Conservation (phyloP, 2,113 vertebrate genomes). For the Oryzias curvinotus region DNA sequence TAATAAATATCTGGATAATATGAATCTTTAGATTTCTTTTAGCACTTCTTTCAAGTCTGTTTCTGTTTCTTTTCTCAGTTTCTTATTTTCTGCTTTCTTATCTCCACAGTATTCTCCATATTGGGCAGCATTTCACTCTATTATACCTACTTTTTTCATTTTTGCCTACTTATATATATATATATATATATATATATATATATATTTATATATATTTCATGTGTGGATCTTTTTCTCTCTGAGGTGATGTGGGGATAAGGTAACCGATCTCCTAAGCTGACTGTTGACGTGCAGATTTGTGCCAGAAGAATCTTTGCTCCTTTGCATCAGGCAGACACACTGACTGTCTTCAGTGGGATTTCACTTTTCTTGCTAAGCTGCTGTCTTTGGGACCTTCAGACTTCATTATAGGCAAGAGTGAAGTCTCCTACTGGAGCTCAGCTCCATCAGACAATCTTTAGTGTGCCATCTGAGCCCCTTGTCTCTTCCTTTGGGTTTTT, state of each 20-base stretch:
- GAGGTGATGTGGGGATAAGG: background rate
- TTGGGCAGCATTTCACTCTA: background rate
- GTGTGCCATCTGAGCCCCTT: conserved; percentile 32
- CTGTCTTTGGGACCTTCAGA: conserved; percentile 31
- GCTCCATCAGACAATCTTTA: conserved; percentile 36
- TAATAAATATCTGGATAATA: no score
- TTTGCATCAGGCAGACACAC: conserved; percentile 1
- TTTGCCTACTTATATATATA: background rate
- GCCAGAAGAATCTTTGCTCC: conserved; percentile 11
- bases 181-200: no score
- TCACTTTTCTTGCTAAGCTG: conserved; percentile 7
- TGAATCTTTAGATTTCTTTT: no score
- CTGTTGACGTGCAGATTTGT: conserved; percentile 4
- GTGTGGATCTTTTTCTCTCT: background rate
- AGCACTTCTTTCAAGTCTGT: no score
- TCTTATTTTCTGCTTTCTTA: no score
- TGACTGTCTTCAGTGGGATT: conserved; percentile 20
- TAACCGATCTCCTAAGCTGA: conserved; percentile 12
- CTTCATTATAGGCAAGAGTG: conserved; percentile 33
- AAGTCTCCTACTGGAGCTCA: conserved; percentile 21
- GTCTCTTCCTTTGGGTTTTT: conserved; percentile 34
- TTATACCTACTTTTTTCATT: background rate
- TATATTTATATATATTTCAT: background rate
- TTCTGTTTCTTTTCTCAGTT: no score
- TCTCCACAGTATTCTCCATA: background rate